phyloP scores from a whole-genome alignment of 1,140 invertebrate species.

The Drosophila ogumai region DNA sequence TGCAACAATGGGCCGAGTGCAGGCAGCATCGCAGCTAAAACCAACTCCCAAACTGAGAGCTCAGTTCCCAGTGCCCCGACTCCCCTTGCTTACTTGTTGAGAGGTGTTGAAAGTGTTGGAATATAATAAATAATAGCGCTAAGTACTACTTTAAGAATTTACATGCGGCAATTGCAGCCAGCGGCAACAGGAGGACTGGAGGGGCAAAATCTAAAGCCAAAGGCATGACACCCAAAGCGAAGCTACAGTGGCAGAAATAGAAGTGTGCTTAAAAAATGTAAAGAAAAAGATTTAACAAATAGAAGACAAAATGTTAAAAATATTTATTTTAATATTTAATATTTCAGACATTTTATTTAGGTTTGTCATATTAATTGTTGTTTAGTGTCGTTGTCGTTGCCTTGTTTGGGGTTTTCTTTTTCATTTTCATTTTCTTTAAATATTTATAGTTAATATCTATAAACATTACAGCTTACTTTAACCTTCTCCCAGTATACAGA shows the following conservation, averaged over 20 bases:
- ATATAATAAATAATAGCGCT: constrained; percentile 84
- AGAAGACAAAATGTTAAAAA: too few species aligned
- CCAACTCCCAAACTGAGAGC: constrained; percentile 33
- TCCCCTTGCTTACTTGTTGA: constrained; percentile 77
- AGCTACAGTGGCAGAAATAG: constrained; percentile 26
- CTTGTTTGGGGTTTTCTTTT: too few species aligned
- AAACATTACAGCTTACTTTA: too few species aligned
- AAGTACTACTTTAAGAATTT: constrained; percentile 85
- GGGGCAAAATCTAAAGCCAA: constrained; percentile 56
- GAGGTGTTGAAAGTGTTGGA: constrained; percentile 84
- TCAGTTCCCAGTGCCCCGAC: constrained; percentile 37
- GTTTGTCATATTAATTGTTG: too few species aligned
- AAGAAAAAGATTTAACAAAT: too few species aligned
- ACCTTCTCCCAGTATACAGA: too few species aligned
- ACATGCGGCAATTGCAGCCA: constrained; percentile 79
- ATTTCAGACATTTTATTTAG: too few species aligned
- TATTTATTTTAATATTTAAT: too few species aligned
- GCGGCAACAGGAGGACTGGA: constrained; percentile 24
- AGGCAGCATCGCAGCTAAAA: constrained; percentile 36
- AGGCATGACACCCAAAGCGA: constrained; percentile 12
- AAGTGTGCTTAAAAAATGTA: neutral
- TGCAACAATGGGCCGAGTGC: constrained; percentile 71
- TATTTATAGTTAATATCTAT: too few species aligned
- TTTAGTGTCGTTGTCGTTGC: too few species aligned
- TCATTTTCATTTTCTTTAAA: too few species aligned